These are phyloP conservation scores for Monopterus albus DNA, from an alignment of 2,113 vertebrate species.

Conservation along the genomic window DNA sequence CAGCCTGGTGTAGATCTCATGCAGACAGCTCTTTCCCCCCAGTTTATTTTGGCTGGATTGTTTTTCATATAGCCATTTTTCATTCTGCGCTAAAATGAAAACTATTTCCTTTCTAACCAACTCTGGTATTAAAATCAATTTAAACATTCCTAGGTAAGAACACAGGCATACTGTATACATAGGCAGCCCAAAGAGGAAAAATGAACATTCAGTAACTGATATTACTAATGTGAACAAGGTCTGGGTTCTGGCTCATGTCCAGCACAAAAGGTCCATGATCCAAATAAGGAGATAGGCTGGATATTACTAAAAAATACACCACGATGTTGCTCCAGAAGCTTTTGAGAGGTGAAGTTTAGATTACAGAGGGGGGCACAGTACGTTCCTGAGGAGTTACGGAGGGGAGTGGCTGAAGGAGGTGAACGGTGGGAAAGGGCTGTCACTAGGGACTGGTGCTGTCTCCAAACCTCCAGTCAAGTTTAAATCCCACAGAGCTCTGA, in stretches of 20 bases:
- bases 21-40: constrained; percentile 51
- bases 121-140: constrained; percentile 78
- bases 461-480: constrained; percentile 80
- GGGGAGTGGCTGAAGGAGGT: constrained; percentile 69
- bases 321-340: constrained; percentile 77
- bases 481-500: constrained; percentile 77
- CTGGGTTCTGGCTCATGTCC: constrained; percentile 47
- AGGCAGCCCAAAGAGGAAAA: constrained; percentile 15
- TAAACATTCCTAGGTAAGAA: constrained; percentile 71
- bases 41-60: constrained; percentile 68
- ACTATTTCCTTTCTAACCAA: constrained; percentile 74
- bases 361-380: constrained; percentile 38
- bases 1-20: constrained; percentile 46
- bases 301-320: constrained; percentile 66
- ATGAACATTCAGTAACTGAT: constrained; percentile 11
- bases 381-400: constrained; percentile 40
- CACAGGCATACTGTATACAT: constrained; percentile 53
- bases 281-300: constrained; percentile 88
- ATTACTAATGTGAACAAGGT: constrained; percentile 42
- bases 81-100: constrained; percentile 66
- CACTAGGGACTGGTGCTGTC: constrained; percentile 78
- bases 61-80: constrained; percentile 70
- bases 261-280: constrained; percentile 62
- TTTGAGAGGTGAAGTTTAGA: constrained; percentile 73
- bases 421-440: constrained; percentile 72